These are phyloP conservation scores for Pyxicephalus adspersus DNA, from an alignment of 2,113 vertebrate genomes.

Conservation along the genomic window DNA sequence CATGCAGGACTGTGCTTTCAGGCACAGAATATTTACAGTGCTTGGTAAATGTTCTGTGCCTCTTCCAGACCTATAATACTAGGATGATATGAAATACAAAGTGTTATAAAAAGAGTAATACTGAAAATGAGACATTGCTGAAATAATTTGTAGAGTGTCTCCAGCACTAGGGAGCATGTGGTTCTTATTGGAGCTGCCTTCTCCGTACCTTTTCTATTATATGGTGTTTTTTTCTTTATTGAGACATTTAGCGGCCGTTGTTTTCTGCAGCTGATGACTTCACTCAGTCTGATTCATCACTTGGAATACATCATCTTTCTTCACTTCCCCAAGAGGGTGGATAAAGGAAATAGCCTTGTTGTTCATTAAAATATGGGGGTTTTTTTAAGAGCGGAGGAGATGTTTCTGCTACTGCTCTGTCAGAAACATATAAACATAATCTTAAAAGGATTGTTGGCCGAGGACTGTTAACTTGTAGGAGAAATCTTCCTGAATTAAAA, in stretches of 20 bases:
- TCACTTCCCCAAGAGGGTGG: constrained; percentile 29
- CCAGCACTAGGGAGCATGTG: background rate
- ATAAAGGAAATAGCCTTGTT: constrained; percentile 32
- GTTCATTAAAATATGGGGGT: constrained; percentile 3
- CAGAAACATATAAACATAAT: constrained; percentile 9
- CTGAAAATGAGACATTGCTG: constrained; percentile 15
- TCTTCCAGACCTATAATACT: background rate
- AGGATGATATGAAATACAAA: background rate
- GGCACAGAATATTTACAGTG: too few species aligned
- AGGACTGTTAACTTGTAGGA: background rate
- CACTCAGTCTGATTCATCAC: constrained; percentile 32
- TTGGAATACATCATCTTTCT: constrained; percentile 27
- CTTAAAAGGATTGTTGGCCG: constrained; percentile 37
- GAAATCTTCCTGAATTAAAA: background rate
- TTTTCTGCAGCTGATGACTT: constrained; percentile 32
- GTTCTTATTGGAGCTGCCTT: constrained; percentile 1
- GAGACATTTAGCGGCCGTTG: constrained; percentile 22
- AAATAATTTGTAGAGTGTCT: constrained; percentile 20
- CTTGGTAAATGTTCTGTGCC: too few species aligned
- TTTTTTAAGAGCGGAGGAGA: background rate
- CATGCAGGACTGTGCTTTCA: too few species aligned
- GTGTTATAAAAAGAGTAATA: constrained; percentile 7
- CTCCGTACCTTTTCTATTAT: background rate
- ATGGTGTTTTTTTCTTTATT: constrained; percentile 10
- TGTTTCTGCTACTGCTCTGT: constrained; percentile 31